phyloP scores from a whole-genome alignment of 2,797 vertebrate genomes.

The Silurus lanzhouensis region DNA sequence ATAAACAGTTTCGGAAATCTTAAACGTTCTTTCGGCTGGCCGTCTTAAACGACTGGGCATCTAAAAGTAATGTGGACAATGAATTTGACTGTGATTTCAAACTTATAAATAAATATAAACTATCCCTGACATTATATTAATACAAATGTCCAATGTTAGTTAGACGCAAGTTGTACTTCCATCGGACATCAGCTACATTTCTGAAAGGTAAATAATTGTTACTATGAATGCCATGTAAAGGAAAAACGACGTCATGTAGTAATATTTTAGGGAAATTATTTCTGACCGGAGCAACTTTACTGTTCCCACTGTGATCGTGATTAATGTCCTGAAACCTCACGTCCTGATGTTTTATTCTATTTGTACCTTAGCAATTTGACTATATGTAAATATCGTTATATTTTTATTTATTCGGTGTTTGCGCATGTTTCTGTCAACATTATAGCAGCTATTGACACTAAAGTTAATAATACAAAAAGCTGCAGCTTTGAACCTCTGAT shows the following conservation, averaged over 20 bases:
- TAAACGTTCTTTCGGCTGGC: too few species aligned
- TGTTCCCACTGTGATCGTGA: background rate
- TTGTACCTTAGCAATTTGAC: background rate
- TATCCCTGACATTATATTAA: background rate
- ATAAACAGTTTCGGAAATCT: background rate
- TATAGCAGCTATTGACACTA: too few species aligned
- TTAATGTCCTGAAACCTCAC: background rate
- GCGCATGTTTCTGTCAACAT: too few species aligned
- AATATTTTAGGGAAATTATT: background rate
- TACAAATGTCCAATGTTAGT: background rate
- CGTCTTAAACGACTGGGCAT: background rate
- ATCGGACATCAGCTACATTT: too few species aligned
- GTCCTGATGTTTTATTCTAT: background rate
- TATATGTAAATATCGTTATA: too few species aligned
- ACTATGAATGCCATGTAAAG: too few species aligned
- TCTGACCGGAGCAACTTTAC: background rate
- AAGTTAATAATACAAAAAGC: too few species aligned
- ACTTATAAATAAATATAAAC: too few species aligned
- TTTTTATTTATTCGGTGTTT: too few species aligned
- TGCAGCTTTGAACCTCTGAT: too few species aligned
- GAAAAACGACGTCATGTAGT: background rate
- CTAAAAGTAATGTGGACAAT: background rate
- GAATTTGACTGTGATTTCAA: background rate
- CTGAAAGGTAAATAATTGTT: too few species aligned
- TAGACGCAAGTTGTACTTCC: too few species aligned